A percentile compares a stretch with the other conserved stretches of the same genome.
Evolutionary conservation across 2,113 vertebrate species (phyloP).

Genomic region (Atrichornis clamosus): DNA sequence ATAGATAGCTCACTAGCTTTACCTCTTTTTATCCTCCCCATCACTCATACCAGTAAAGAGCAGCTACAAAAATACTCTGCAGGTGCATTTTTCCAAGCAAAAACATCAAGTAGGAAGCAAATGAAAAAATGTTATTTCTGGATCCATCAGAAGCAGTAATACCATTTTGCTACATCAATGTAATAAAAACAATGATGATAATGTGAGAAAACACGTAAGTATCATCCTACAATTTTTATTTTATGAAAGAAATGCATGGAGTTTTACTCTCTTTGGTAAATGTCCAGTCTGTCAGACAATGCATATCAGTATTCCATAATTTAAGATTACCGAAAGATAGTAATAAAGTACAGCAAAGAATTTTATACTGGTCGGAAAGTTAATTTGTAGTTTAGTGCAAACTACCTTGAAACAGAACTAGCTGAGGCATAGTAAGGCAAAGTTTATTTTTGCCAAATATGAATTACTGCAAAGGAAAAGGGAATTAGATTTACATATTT

Average conservation of each 20-base stretch:
- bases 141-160: neutral
- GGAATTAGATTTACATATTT: neutral
- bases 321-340: neutral
- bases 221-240: neutral
- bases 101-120: neutral
- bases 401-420: neutral
- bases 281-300: neutral
- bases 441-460: neutral
- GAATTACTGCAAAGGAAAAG: neutral
- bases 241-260: neutral
- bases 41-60: neutral
- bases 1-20: neutral
- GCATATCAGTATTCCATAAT: neutral
- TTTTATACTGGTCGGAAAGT: neutral
- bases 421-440: neutral
- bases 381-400: neutral
- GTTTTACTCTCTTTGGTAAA: neutral
- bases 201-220: neutral
- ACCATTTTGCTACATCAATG: neutral
- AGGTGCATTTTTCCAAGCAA: neutral
- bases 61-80: neutral
- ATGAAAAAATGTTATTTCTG: neutral
- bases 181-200: neutral
- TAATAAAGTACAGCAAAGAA: neutral
- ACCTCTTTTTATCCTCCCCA: neutral